Evolutionary conservation across 2,113 vertebrate species (phyloP), one percentile per base, ranked within the genome.

Genomic region (Tonatia bakeri): DNA sequence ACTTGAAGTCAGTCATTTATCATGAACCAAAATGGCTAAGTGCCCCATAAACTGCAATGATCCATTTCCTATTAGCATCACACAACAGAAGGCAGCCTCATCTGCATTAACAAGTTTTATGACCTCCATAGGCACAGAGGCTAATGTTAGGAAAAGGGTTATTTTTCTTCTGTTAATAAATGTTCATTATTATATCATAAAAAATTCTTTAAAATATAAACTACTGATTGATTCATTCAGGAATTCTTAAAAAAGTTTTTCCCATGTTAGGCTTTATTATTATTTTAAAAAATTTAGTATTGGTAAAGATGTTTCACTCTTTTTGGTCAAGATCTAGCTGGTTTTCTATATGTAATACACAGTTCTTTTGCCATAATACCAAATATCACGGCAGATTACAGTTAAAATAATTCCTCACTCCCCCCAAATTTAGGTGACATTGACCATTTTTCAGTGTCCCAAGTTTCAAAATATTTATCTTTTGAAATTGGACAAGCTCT

Each of bases 51-150:
- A 99, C 84, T 84, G 96, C 98, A 98, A 98, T 95, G 97, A 98
- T 98, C 98, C 97, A n/a, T 98, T 98, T 99, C 98, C 98, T 98
- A 98, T 98, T 98, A 98, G 97, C 97, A 98, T 96, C 93, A 94
- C 98, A 98, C 97, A 98, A 98, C 98, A 99, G 98, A 98, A 98
- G 98, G 98, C 96, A 97, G 94, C 97, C 97, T 98, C 47, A 0
- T 98, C 97, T 95, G 88, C 98, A 98, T 98, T 98, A 98, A 98
- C 98, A 98, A 98, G 98, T 98, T 98, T 98, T 98, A 98, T 95
- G 92, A 98, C 98, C 98, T 98, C 97, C 9, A 11, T 84, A 96
- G 96, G 94, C 85, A 96, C 90, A 98, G 90, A 97, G 97, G 91
- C 96, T 97, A 98, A 98, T 90, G 97, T 96, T 98, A 98, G 98